Base-by-base conservation (phyloP, 2,797 vertebrate species). In the Ciconia nigra region DNA sequence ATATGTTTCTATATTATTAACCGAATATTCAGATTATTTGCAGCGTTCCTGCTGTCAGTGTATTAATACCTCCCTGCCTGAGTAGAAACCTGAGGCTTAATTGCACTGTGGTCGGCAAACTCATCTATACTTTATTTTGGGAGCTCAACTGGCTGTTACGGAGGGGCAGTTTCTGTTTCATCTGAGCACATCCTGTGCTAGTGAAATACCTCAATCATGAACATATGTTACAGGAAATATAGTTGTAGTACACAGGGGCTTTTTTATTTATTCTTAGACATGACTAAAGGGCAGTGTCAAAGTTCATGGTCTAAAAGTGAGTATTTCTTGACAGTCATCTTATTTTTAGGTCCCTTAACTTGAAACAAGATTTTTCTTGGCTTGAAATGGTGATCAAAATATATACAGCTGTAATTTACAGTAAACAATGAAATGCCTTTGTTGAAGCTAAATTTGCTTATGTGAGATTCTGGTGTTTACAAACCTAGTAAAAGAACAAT, bases 151-250 rank as follows among this genome's bases (percentile, higher is more conserved):
- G 84, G 37, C 85, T 83, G 61, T 84, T 81, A 24, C 0, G 2
- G 71, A 72, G 71, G 31, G 80, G 71, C 83, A 85, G 83, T 66
- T 96, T 94, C 88, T 46, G n/a, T 70, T 97, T 82, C 78, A 83
- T 70, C 69, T 67, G 74, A 95, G 90, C 81, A 90, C 78, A 90
- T 96, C 95, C 94, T 96, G 88, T 94, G 81, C 78, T 73, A 73
- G 35, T 57, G 71, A 92, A 89, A 87, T 90, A 76, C 73, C 58
- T 96, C 79, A 70, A 37, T 94, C 72, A 69, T 44, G 52, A 97
- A 44, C 81, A 92, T 80, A 82, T 80, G 83, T 85, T 88, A 71
- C 92, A 96, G 93, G 88, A 97, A 97, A 84, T 65, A 79, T 39
- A 58, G 61, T 41, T 71, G 69, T 41, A 69, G 92, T 71, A 85